These are phyloP conservation scores for Galeopsomyia nigrocyanea DNA, from an alignment of 2,888 invertebrate species.

Conservation along the genomic window DNA sequence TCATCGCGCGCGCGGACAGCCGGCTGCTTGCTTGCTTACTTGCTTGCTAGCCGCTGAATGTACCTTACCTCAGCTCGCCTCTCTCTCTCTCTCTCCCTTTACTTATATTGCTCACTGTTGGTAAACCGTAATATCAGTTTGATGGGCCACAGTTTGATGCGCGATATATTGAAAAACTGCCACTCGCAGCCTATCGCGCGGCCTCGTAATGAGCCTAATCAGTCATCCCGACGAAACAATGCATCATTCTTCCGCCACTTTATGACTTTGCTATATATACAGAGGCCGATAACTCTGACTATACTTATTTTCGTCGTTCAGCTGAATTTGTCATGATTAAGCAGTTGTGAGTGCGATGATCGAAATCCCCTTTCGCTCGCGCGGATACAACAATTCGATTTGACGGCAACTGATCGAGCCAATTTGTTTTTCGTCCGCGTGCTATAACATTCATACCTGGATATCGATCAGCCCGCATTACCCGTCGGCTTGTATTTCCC, in stretches of 20 bases:
- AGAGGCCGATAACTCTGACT: not conserved
- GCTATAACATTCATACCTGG: too few species aligned
- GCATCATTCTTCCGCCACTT: constrained; percentile 43
- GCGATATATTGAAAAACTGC: constrained; percentile 36
- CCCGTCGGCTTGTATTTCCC: too few species aligned
- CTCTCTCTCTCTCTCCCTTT: constrained; percentile 21
- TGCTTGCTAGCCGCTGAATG: constrained; percentile 55
- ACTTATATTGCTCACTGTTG: not conserved
- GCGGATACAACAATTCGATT: not conserved
- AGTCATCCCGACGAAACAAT: constrained; percentile 31
- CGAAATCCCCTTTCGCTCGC: not conserved
- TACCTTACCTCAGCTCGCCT: constrained; percentile 57
- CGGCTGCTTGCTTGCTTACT: too few species aligned
- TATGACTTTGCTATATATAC: constrained; percentile 11
- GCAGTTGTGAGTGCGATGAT: too few species aligned
- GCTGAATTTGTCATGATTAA: too few species aligned
- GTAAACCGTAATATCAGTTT: constrained; percentile 27
- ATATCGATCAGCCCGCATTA: too few species aligned
- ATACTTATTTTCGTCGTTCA: too few species aligned
- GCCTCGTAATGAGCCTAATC: constrained; percentile 47
- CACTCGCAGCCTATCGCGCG: constrained; percentile 43
- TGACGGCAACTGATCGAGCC: not conserved
- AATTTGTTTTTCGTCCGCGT: not conserved
- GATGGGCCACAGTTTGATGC: constrained; percentile 10
- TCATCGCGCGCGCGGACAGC: constrained; percentile 6